Conservation (phyloP, 1,140 invertebrate genomes). For the Nasonia longicornis region DNA sequence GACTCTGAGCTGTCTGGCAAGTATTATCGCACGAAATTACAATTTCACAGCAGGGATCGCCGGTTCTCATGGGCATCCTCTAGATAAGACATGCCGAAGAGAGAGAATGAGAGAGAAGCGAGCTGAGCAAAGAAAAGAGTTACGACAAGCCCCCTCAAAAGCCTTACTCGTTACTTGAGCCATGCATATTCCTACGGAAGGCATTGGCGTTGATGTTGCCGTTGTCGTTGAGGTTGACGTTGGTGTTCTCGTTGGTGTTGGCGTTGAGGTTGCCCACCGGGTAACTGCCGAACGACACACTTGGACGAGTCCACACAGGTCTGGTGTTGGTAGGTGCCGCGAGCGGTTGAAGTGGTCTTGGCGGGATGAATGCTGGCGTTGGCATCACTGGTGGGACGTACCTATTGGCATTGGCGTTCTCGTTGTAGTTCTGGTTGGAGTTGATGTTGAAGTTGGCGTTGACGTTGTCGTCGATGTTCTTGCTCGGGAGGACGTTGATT, state of each 20-base stretch:
- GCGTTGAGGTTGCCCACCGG: neutral
- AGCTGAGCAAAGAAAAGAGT: conserved; percentile 24
- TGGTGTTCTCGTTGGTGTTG: conserved; percentile 5
- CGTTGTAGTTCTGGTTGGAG: no score
- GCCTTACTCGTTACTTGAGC: conserved; percentile 34
- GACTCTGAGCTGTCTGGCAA: neutral
- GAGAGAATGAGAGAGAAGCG: neutral
- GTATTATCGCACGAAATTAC: neutral
- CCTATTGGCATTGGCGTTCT: no score
- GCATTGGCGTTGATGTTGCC: conserved; percentile 32
- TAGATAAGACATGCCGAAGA: neutral
- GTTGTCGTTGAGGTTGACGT: neutral
- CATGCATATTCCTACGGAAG: conserved; percentile 36
- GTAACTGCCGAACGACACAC: no score
- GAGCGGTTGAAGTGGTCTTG: no score
- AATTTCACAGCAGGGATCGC: neutral
- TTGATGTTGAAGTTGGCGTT: no score
- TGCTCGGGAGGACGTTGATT: no score
- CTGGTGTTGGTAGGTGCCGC: no score
- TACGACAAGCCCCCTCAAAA: conserved; percentile 34
- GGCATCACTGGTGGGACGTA: neutral
- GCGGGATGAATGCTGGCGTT: no score
- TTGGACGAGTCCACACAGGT: no score
- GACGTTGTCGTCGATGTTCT: no score
- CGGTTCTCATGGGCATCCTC: neutral